These are phyloP conservation scores for Brachyptera putata DNA, from an alignment of 2,888 invertebrate genomes.

Conservation along the genomic window DNA sequence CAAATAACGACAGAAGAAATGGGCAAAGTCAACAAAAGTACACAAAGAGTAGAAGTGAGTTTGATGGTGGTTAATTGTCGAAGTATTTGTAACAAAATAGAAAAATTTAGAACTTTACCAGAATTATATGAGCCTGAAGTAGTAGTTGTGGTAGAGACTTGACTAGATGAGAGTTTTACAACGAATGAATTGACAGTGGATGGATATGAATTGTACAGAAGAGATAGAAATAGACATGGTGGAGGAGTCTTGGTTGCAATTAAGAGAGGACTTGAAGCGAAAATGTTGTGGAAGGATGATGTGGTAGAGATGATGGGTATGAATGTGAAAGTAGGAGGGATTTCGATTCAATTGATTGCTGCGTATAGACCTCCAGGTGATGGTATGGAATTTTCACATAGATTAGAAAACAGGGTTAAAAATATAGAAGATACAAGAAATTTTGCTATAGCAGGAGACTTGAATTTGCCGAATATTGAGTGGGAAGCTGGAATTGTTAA, in stretches of 20 bases:
- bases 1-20: too few relatives aligned
- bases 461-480: not conserved
- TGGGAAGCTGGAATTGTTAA: too few relatives aligned
- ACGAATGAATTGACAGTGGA: not conserved
- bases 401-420: too few relatives aligned
- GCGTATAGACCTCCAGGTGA: not conserved
- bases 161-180: not conserved
- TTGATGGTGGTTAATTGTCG: not conserved
- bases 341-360: not conserved
- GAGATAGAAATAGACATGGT: not conserved
- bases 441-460: not conserved
- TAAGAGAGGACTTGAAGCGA: not conserved
- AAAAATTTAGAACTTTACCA: not conserved
- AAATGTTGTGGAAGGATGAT: not conserved
- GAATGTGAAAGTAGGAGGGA: not conserved
- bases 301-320: not conserved
- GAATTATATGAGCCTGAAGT: not conserved
- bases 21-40: too few relatives aligned
- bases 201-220: not conserved
- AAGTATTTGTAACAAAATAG: not conserved
- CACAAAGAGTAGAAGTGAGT: too few relatives aligned
- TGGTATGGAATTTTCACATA: too few relatives aligned
- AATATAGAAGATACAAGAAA: not conserved
- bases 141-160: not conserved
- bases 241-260: not conserved